Evolutionary conservation across 2,113 vertebrate genomes (phyloP).

Genomic region (Corythornis madagascariensis): DNA sequence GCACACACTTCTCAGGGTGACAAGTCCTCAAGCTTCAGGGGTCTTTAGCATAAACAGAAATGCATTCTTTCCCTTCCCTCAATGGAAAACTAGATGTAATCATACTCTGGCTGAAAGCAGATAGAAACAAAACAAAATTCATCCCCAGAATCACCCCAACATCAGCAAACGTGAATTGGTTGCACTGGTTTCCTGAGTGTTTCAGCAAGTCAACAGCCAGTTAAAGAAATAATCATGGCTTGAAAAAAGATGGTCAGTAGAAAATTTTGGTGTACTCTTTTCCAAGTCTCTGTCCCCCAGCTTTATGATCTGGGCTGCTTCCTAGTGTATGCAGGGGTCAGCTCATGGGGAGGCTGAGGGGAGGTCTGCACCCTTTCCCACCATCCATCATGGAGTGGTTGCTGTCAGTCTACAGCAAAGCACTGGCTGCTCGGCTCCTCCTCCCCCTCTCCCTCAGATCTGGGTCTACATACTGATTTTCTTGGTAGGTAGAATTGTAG

Average conservation of each 20-base stretch:
- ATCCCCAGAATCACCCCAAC: not conserved
- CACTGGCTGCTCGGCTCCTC: fast-evolving
- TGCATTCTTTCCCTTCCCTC: not conserved
- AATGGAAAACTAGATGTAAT: not conserved
- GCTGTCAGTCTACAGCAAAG: not conserved
- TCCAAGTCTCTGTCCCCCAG: not conserved
- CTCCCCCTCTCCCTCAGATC: not conserved
- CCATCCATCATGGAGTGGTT: not conserved
- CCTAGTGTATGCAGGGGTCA: fast-evolving
- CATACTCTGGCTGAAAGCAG: not conserved
- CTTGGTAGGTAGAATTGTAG: no score
- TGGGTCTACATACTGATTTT: not conserved
- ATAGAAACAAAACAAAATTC: not conserved
- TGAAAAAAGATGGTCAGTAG: not conserved
- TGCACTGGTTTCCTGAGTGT: not conserved
- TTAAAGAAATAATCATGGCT: not conserved
- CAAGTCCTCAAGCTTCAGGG: not conserved
- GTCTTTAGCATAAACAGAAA: not conserved
- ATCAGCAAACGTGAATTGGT: not conserved
- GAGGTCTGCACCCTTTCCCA: not conserved
- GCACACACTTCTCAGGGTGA: not conserved
- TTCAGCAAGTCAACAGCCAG: not conserved
- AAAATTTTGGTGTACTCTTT: not conserved
- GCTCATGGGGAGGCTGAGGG: fast-evolving
- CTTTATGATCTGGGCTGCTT: not conserved